Conservation (phyloP, 2,113 vertebrate species). For the Lepus timidus region DNA sequence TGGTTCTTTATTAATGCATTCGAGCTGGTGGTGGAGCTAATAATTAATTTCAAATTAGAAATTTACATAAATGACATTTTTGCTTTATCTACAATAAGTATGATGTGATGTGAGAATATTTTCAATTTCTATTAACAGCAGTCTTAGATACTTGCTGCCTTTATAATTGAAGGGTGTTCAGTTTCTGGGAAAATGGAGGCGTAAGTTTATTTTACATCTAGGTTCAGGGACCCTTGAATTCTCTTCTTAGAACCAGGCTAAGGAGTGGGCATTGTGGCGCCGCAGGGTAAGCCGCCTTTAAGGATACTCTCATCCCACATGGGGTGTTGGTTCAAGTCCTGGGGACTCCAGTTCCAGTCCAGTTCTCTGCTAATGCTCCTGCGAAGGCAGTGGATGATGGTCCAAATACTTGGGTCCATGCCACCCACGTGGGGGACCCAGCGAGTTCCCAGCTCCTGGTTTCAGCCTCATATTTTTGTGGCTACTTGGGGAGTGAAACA, state of each 20-base stretch:
- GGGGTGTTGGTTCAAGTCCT: no score
- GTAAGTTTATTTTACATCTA: neutral
- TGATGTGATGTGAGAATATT: neutral
- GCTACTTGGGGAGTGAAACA: no score
- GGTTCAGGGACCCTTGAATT: neutral
- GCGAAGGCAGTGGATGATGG: no score
- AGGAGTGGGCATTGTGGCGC: no score
- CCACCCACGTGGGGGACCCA: no score
- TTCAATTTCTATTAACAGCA: neutral
- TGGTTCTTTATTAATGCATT: neutral
- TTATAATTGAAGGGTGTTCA: neutral
- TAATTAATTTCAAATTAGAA: neutral
- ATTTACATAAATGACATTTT: conserved; percentile 18
- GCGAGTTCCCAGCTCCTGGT: no score
- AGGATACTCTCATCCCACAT: no score
- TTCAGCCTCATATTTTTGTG: no score
- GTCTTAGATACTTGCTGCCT: neutral
- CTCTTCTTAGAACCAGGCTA: neutral
- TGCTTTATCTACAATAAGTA: neutral
- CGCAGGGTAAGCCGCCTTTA: no score
- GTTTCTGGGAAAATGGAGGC: neutral
- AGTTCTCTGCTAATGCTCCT: no score
- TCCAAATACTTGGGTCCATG: no score
- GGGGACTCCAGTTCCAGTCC: no score
- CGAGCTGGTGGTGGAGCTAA: neutral